Percentiles rank a stretch among this genome's conserved stretches.
These are phyloP conservation scores for Drosophila repleta DNA, from an alignment of 1,140 invertebrate genomes.

Conservation along the genomic window DNA sequence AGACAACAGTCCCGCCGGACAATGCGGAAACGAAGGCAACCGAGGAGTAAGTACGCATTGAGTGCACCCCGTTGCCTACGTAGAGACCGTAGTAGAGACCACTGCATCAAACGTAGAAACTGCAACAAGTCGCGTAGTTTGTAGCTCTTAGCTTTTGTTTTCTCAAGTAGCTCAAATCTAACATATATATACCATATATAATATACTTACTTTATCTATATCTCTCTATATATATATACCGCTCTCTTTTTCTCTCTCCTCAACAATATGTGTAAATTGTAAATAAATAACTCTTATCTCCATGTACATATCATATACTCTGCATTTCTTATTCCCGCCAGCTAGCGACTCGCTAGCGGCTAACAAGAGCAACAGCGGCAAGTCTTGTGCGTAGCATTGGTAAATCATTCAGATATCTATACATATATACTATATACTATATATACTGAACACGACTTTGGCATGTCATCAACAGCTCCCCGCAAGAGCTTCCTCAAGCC, in stretches of 20 bases:
- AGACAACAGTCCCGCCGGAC: not conserved
- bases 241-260: constrained; percentile 41
- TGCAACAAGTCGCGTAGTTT: constrained; percentile 30
- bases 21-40: not conserved
- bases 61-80: constrained; percentile 14
- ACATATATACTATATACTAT: constrained; percentile 2
- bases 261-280: constrained; percentile 72
- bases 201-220: constrained; percentile 25
- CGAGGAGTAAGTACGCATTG: constrained; percentile 24
- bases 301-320: constrained; percentile 73
- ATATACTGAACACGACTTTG: constrained; percentile 21
- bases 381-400: constrained; percentile 72
- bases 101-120: constrained; percentile 43
- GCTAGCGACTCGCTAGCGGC: constrained; percentile 31
- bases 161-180: constrained; percentile 12
- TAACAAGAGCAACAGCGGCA: constrained; percentile 70
- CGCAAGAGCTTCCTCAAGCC: constrained; percentile 17
- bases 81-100: constrained; percentile 16
- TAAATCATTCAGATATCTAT: constrained; percentile 47
- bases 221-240: constrained; percentile 42
- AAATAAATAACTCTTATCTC: constrained; percentile 71
- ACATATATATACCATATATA: constrained; percentile 14
- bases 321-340: constrained; percentile 66
- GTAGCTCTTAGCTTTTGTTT: constrained; percentile 40
- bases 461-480: constrained; percentile 8